A percentile compares a stretch with the other conserved stretches of the same genome.
Evolutionary conservation across 2,797 vertebrate species (phyloP).

Genomic region (Xiphophorus birchmanni): DNA sequence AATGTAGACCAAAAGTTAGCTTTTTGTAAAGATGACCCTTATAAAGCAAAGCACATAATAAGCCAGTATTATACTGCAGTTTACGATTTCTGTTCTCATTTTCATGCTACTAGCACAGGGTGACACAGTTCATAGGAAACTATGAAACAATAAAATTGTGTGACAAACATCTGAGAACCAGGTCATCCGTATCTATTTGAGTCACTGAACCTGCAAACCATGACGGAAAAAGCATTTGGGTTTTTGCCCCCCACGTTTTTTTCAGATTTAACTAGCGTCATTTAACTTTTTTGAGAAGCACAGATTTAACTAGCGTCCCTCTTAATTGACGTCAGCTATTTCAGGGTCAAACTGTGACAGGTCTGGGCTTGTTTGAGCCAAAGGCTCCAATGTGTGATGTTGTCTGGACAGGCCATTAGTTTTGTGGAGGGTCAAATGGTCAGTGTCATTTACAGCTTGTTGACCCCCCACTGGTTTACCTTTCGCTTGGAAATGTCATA

Average conservation of each 20-base stretch:
- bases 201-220: conserved; percentile 36
- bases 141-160: conserved; percentile 18
- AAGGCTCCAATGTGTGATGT: conserved; percentile 54
- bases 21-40: too few relatives aligned
- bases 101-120: not conserved
- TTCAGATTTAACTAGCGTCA: conserved; percentile 21
- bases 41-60: not conserved
- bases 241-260: conserved; percentile 4
- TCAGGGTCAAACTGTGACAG: conserved; percentile 40
- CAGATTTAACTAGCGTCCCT: not conserved
- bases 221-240: not conserved
- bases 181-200: conserved; percentile 51
- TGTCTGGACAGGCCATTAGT: conserved; percentile 46
- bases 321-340: conserved; percentile 24
- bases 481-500: conserved; percentile 41
- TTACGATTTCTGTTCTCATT: not conserved
- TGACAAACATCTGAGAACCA: conserved; percentile 50
- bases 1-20: not conserved
- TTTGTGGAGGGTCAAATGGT: conserved; percentile 47
- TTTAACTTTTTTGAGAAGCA: too few relatives aligned
- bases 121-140: conserved; percentile 9
- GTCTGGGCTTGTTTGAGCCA: conserved; percentile 61
- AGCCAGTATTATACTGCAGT: not conserved
- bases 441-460: conserved; percentile 41
- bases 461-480: not conserved